Percentiles rank a stretch among this genome's conserved stretches.
These are phyloP conservation scores for Anorthoa munda DNA, from an alignment of 2,888 invertebrate species.

Conservation along the genomic window DNA sequence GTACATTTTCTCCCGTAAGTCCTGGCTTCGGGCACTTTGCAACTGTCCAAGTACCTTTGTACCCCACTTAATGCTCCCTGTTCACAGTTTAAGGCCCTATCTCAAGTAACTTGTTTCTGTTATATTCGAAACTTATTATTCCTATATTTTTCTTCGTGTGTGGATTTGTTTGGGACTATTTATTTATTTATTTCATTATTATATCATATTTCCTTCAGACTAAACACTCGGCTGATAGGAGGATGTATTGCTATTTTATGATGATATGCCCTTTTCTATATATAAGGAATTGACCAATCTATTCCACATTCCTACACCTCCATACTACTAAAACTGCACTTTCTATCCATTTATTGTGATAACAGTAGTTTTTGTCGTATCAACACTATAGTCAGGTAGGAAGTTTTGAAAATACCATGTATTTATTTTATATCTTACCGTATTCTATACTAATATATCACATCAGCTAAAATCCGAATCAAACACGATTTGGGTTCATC, in stretches of 20 bases:
- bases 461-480: constrained; percentile 19
- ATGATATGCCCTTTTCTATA: too few species aligned
- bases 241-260: too few species aligned
- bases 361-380: too few species aligned
- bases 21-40: constrained; percentile 51
- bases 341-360: not conserved
- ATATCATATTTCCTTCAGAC: too few species aligned
- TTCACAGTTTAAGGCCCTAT: constrained; percentile 26
- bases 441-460: constrained; percentile 4
- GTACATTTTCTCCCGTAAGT: constrained; percentile 38
- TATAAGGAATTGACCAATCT: too few species aligned
- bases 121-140: constrained; percentile 13
- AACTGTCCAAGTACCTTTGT: constrained; percentile 42
- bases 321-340: too few species aligned
- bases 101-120: constrained; percentile 19
- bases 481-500: constrained; percentile 45
- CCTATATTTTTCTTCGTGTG: not conserved
- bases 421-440: not conserved
- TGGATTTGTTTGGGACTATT: not conserved
- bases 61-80: constrained; percentile 32
- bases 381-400: not conserved
- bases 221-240: too few species aligned
- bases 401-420: not conserved
- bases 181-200: too few species aligned
- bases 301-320: too few species aligned